Percentiles rank a stretch among this genome's conserved stretches.
Conservation (phyloP, 2,113 vertebrate species). For the Podarcis cretensis region DNA sequence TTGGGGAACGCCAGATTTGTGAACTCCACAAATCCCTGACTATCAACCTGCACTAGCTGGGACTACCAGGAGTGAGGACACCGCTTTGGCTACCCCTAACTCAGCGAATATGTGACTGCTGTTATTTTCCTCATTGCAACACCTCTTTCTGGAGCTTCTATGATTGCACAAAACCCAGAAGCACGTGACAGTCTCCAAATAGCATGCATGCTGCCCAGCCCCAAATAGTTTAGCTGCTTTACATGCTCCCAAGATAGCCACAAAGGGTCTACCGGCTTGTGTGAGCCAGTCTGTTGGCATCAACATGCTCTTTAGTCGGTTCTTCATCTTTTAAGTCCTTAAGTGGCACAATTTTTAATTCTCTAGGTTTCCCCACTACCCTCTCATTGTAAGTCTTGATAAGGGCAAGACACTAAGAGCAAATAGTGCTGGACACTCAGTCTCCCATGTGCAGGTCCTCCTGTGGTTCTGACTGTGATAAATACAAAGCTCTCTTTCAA, state of each 20-base stretch:
- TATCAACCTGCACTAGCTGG: too few relatives aligned
- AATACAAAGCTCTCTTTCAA: neutral
- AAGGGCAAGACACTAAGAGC: neutral
- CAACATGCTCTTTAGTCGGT: neutral
- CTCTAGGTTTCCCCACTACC: neutral
- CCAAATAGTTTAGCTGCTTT: neutral
- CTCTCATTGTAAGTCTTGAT: neutral
- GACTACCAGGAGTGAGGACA: too few relatives aligned
- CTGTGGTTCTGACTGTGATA: neutral
- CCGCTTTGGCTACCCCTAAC: too few relatives aligned
- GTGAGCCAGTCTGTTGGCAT: neutral
- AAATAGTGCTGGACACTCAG: neutral
- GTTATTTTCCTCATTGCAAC: neutral
- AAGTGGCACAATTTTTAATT: slow-evolving; percentile 2
- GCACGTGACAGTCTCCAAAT: neutral
- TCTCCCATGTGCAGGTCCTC: neutral
- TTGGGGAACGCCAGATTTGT: too few relatives aligned
- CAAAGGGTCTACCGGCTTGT: neutral
- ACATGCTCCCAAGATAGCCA: neutral
- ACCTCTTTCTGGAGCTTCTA: neutral
- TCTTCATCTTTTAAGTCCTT: neutral
- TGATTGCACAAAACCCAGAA: neutral
- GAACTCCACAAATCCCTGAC: too few relatives aligned
- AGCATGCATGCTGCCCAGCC: neutral
- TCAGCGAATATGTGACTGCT: neutral